These are phyloP conservation scores for Hylomyscus alleni DNA, from an alignment of 2,797 vertebrate genomes.

Conservation along the genomic window DNA sequence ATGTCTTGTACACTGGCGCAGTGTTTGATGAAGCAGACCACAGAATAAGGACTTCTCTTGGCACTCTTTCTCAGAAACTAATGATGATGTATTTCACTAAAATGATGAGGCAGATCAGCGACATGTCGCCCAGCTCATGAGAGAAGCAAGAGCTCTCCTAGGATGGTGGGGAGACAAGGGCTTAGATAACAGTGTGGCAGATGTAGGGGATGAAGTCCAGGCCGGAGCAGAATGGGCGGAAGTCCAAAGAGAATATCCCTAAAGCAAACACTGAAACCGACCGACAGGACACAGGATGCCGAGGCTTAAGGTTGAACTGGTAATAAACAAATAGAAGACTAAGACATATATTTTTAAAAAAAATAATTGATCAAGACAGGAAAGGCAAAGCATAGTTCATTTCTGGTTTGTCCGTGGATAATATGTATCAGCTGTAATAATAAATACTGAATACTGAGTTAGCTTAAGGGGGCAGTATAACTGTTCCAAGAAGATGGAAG, in stretches of 20 bases:
- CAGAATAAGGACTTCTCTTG: not conserved
- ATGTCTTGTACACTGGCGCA: not conserved
- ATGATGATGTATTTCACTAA: not conserved
- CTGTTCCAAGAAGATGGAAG: not conserved
- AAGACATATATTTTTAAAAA: not conserved
- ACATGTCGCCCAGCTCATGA: not conserved
- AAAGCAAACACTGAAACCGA: not conserved
- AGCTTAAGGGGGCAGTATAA: not conserved
- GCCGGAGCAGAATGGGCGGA: not conserved
- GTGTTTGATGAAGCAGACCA: not conserved
- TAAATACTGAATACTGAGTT: constrained; percentile 1
- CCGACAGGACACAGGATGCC: not conserved
- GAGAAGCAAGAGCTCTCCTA: not conserved
- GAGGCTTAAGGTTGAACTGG: not conserved
- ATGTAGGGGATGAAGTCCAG: not conserved
- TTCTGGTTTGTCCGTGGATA: not conserved
- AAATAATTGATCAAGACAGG: not conserved
- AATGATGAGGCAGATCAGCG: not conserved
- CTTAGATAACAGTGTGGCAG: not conserved
- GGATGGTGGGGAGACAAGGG: not conserved
- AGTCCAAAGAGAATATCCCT: not conserved
- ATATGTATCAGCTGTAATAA: not conserved
- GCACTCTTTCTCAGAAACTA: constrained; percentile 2
- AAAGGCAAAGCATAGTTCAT: constrained; percentile 4
- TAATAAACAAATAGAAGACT: not conserved